These are phyloP conservation scores for Hippocampus comes DNA, from an alignment of 2,113 vertebrate species.

Conservation along the genomic window DNA sequence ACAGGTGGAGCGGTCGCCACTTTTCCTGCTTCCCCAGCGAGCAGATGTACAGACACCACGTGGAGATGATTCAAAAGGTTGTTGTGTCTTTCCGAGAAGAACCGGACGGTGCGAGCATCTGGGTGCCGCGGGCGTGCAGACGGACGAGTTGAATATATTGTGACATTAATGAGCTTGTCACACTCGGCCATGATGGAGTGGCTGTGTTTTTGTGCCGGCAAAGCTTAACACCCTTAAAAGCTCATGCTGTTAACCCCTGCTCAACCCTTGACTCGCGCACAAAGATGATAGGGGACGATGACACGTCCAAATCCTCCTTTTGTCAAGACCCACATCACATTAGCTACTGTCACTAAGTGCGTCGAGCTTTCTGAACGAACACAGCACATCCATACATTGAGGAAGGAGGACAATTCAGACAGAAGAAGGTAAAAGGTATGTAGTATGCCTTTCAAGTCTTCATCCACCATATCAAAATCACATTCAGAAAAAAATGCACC, in stretches of 20 bases:
- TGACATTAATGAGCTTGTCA: slow-evolving; percentile 76
- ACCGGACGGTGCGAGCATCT: slow-evolving; percentile 55
- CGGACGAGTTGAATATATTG: slow-evolving; percentile 67
- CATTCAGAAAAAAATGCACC: neutral
- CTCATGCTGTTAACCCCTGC: slow-evolving; percentile 70
- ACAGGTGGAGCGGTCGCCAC: slow-evolving; percentile 14
- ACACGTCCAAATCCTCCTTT: neutral
- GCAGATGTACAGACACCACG: slow-evolving; percentile 34
- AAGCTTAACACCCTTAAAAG: slow-evolving; percentile 67
- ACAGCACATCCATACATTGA: neutral
- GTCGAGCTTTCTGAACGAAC: neutral
- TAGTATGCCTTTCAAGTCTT: neutral
- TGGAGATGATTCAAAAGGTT: slow-evolving; percentile 29
- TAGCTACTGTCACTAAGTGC: neutral
- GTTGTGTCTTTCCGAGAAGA: slow-evolving; percentile 39
- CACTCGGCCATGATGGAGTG: slow-evolving; percentile 65
- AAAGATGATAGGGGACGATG: slow-evolving; percentile 48
- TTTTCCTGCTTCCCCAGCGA: slow-evolving; percentile 22
- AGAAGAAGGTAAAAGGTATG: neutral
- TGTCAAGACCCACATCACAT: neutral
- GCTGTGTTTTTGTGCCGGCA: slow-evolving; percentile 68
- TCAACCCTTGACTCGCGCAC: slow-evolving; percentile 57
- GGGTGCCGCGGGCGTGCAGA: slow-evolving; percentile 48
- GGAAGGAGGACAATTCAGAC: neutral
- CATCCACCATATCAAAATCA: neutral